Evolutionary conservation across 2,797 vertebrate species (phyloP).

Genomic region (Malurus splendens): DNA sequence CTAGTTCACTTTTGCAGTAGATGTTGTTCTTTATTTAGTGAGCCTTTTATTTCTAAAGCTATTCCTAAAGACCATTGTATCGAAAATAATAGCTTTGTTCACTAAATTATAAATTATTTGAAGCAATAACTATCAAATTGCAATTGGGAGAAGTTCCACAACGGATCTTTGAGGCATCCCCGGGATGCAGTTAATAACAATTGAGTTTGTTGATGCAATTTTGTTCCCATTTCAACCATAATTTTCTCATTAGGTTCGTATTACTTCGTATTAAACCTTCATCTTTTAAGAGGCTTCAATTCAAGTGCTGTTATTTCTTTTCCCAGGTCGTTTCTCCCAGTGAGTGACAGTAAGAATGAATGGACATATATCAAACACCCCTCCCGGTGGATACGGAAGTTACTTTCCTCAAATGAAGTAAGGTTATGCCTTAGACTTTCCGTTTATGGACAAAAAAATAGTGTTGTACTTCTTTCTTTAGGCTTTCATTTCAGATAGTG

Average conservation of each 20-base stretch:
- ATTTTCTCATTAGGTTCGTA: not conserved
- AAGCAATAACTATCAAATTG: not conserved
- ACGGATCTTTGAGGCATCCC: not conserved
- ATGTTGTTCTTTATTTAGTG: not conserved
- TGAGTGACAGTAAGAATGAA: slow-evolving; percentile 61
- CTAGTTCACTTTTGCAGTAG: not conserved
- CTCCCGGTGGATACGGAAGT: slow-evolving; percentile 58
- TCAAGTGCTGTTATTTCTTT: not conserved
- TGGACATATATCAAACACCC: slow-evolving; percentile 70
- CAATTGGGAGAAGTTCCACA: not conserved
- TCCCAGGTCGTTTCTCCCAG: not conserved
- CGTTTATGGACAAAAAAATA: not conserved
- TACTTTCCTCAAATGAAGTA: slow-evolving; percentile 74
- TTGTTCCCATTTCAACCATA: not conserved
- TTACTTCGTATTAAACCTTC: not conserved
- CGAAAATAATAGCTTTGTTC: not conserved
- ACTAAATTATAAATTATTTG: not conserved
- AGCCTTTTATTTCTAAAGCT: slow-evolving; percentile 8
- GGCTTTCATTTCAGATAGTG: not conserved
- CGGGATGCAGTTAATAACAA: not conserved
- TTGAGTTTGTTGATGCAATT: not conserved
- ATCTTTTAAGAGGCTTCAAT: not conserved
- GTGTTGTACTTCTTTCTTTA: not conserved
- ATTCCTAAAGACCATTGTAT: not conserved
- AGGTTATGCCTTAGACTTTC: slow-evolving; percentile 10